Evolutionary conservation across 2,797 vertebrate species (phyloP).

Genomic region (Chrysocyon brachyurus): DNA sequence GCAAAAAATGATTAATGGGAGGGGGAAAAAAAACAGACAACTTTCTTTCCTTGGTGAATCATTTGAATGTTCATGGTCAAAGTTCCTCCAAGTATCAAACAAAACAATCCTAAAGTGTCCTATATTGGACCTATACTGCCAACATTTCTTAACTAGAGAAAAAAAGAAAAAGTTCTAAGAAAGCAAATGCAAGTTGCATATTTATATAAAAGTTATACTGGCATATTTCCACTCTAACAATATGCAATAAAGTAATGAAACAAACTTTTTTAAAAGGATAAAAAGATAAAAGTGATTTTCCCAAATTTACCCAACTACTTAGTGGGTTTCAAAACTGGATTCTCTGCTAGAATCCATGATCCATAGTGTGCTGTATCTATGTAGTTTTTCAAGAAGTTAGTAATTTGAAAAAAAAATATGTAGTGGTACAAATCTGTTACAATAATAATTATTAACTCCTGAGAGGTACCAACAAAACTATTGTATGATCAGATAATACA

Average conservation of each 20-base stretch:
- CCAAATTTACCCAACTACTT: background rate
- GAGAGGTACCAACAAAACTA: background rate
- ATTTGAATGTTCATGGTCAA: background rate
- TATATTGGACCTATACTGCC: background rate
- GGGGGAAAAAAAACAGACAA: background rate
- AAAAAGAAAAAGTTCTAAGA: background rate
- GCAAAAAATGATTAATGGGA: background rate
- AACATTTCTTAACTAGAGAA: background rate
- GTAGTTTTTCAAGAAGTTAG: background rate
- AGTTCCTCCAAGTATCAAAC: background rate
- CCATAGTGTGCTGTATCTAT: background rate
- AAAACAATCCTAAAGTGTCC: background rate
- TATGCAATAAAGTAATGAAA: background rate
- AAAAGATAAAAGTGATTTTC: background rate
- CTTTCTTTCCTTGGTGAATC: background rate
- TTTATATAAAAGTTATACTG: background rate
- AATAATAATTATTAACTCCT: background rate
- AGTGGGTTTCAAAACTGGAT: background rate
- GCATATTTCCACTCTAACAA: background rate
- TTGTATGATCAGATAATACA: background rate
- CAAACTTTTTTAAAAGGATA: background rate
- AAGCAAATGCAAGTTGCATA: background rate
- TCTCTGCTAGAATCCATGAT: background rate
- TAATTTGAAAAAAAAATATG: background rate
- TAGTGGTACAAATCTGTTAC: background rate